phyloP scores from a whole-genome alignment of 37 sponge, comb jelly and placozoan genomes.

The Diacarnus erythraeanus region DNA sequence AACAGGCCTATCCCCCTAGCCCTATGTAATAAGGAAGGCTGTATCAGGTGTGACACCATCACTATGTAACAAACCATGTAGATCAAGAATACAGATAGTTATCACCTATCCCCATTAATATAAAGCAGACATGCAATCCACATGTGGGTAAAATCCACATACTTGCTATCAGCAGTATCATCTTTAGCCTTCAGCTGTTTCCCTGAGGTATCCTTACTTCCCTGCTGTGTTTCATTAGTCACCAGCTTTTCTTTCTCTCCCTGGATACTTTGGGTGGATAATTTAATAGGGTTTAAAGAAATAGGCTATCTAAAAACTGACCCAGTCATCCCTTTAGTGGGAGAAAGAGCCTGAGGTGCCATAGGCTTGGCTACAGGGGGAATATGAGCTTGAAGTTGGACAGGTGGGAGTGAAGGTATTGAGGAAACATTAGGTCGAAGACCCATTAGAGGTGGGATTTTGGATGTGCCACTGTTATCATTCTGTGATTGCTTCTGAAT shows the following conservation, averaged over 20 bases:
- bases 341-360: no score
- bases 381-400: neutral
- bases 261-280: neutral
- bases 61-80: no score
- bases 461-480: neutral
- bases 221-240: neutral
- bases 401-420: neutral
- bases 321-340: neutral
- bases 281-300: neutral
- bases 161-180: neutral
- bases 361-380: neutral
- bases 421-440: neutral
- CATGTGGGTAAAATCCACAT: neutral
- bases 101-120: no score
- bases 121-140: no score
- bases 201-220: neutral
- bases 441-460: neutral
- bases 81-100: no score
- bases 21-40: no score
- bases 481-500: neutral
- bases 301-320: neutral
- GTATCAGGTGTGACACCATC: no score
- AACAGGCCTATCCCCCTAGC: no score
- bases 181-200: constrained; percentile 4
- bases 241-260: neutral